phyloP scores from a whole-genome alignment of 2,113 vertebrate species.

The Ploceus nigricollis region DNA sequence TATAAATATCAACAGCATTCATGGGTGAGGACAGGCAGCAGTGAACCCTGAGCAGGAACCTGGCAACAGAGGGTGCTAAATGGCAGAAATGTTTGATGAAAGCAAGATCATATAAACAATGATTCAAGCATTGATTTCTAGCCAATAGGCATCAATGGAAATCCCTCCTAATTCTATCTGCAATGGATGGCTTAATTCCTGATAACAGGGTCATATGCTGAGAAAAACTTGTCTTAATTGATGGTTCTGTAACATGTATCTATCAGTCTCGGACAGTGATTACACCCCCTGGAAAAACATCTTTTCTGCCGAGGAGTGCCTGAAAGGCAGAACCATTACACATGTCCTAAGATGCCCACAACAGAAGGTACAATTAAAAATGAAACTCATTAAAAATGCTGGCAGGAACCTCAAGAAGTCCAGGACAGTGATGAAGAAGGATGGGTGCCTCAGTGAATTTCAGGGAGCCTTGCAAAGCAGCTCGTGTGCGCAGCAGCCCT shows the following conservation, averaged over 20 bases:
- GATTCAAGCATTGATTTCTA: conserved; percentile 6
- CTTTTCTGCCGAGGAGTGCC: conserved; percentile 7
- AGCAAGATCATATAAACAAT: background rate
- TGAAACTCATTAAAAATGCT: conserved; percentile 37
- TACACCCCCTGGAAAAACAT: conserved; percentile 41
- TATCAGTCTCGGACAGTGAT: conserved; percentile 38
- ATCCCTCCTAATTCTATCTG: conserved; percentile 10
- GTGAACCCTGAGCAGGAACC: background rate
- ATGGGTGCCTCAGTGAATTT: background rate
- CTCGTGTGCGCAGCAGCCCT: background rate
- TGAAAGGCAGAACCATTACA: conserved; percentile 21
- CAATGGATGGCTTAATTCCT: conserved; percentile 11
- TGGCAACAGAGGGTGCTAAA: background rate
- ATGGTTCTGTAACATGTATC: background rate
- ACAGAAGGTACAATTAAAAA: conserved; percentile 36
- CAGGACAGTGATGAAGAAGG: background rate
- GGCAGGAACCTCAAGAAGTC: background rate
- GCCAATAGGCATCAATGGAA: conserved; percentile 8
- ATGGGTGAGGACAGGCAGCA: background rate
- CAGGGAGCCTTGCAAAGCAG: background rate
- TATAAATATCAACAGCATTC: background rate
- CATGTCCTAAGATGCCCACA: background rate
- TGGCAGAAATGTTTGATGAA: background rate
- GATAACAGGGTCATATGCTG: conserved; percentile 11
- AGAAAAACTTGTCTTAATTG: conserved; percentile 14